Evolutionary conservation across 2,888 invertebrate species (phyloP).

Genomic region (Pelosia muscerda): DNA sequence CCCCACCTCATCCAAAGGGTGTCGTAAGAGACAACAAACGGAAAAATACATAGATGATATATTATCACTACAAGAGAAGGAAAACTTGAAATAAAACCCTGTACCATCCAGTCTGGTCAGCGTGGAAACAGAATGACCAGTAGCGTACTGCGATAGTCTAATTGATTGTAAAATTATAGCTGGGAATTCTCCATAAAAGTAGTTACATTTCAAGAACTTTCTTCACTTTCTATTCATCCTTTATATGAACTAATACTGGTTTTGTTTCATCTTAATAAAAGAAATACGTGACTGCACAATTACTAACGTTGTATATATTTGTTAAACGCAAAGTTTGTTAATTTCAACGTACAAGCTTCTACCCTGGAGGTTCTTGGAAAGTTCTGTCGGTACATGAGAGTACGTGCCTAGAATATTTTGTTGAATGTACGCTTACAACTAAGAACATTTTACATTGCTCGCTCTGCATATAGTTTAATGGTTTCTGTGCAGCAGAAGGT

Average conservation of each 20-base stretch:
- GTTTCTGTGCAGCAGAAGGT: not conserved
- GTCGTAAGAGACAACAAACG: too few species aligned
- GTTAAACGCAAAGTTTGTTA: slow-evolving; percentile 41
- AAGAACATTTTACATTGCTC: slow-evolving; percentile 41
- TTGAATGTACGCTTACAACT: slow-evolving; percentile 35
- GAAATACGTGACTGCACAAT: slow-evolving; percentile 35
- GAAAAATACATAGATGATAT: too few species aligned
- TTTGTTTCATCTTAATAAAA: slow-evolving; percentile 37
- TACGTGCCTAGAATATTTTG: slow-evolving; percentile 43
- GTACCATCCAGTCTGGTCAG: too few species aligned
- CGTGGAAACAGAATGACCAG: too few species aligned
- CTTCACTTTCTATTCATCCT: not conserved
- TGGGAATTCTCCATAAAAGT: too few species aligned
- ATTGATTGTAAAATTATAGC: too few species aligned
- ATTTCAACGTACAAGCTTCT: slow-evolving; percentile 34
- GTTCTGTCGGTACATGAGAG: slow-evolving; percentile 39
- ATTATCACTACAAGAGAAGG: too few species aligned
- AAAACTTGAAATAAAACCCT: too few species aligned
- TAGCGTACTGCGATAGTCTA: too few species aligned
- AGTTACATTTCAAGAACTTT: not conserved
- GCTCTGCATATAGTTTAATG: slow-evolving; percentile 20
- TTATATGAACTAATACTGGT: slow-evolving; percentile 11
- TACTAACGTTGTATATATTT: slow-evolving; percentile 41
- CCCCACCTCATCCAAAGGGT: too few species aligned
- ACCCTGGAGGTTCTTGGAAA: slow-evolving; percentile 36